Percentiles rank a stretch among this genome's conserved stretches.
These are phyloP conservation scores for Rhinogobius similis DNA, from an alignment of 2,113 vertebrate genomes.

Conservation along the genomic window DNA sequence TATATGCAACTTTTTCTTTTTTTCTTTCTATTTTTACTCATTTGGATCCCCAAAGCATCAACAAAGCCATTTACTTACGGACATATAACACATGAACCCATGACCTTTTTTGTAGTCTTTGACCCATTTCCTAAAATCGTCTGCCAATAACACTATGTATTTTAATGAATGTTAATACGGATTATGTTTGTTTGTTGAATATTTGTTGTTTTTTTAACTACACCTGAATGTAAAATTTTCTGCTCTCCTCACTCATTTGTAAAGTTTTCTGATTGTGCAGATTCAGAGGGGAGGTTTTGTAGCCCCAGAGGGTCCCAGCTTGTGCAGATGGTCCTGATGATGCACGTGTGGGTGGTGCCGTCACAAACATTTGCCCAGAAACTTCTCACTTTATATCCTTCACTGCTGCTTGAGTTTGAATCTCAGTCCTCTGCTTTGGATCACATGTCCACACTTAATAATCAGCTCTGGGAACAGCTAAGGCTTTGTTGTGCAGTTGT, in stretches of 20 bases:
- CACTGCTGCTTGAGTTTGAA: neutral
- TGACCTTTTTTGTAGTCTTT: too few species aligned
- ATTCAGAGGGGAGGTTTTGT: constrained; percentile 73
- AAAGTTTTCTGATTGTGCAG: constrained; percentile 49
- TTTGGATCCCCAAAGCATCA: too few species aligned
- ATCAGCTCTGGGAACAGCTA: constrained; percentile 64
- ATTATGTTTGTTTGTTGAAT: neutral
- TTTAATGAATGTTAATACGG: neutral
- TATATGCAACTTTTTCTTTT: too few species aligned
- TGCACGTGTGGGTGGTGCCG: constrained; percentile 82
- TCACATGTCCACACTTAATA: constrained; percentile 53
- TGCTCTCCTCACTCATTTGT: too few species aligned
- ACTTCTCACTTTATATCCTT: constrained; percentile 81
- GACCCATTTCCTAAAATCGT: neutral
- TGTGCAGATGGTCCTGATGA: constrained; percentile 82
- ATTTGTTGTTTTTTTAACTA: neutral
- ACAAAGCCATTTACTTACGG: too few species aligned
- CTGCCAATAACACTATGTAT: neutral
- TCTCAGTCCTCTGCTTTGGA: constrained; percentile 26
- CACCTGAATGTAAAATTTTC: neutral
- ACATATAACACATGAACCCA: neutral
- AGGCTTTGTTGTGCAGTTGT: constrained; percentile 56
- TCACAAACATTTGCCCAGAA: constrained; percentile 78
- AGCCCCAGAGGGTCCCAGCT: constrained; percentile 69
- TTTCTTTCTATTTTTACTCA: too few species aligned